Conservation (phyloP, 2,113 vertebrate genomes). For the Cyprichromis sp. region DNA sequence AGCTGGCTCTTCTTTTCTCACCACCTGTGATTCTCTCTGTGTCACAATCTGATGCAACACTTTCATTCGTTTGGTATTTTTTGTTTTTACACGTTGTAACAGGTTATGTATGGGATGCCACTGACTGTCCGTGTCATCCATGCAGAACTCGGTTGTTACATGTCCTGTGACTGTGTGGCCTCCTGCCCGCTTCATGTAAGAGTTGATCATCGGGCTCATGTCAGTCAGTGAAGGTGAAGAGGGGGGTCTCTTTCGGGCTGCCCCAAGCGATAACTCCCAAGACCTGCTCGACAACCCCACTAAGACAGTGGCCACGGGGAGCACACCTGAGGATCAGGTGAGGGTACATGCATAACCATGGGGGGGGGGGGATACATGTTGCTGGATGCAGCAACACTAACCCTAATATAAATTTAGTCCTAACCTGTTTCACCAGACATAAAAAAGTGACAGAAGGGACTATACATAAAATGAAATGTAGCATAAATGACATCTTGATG, state of each 20-base stretch:
- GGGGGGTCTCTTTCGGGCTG: conserved; percentile 30
- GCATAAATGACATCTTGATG: background rate
- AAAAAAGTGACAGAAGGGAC: background rate
- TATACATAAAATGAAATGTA: background rate
- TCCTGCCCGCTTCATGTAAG: background rate
- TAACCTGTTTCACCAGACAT: background rate
- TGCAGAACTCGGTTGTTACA: background rate
- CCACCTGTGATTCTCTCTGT: background rate
- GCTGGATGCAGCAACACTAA: background rate
- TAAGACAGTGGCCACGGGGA: background rate
- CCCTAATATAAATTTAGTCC: background rate
- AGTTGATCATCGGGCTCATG: conserved; percentile 38
- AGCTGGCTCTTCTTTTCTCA: background rate
- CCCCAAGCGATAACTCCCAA: conserved; percentile 10
- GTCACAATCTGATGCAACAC: background rate
- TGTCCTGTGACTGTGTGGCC: background rate
- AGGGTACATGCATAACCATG: background rate
- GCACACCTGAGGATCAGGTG: conserved; percentile 28
- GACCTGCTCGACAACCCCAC: background rate
- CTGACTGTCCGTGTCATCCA: background rate
- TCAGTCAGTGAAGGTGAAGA: conserved; percentile 23
- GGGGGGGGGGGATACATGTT: background rate
- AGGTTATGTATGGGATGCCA: background rate
- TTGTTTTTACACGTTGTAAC: background rate
- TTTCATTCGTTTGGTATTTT: background rate